These are phyloP conservation scores for Drosophila lutescens DNA, from an alignment of 2,888 invertebrate species.

Conservation along the genomic window DNA sequence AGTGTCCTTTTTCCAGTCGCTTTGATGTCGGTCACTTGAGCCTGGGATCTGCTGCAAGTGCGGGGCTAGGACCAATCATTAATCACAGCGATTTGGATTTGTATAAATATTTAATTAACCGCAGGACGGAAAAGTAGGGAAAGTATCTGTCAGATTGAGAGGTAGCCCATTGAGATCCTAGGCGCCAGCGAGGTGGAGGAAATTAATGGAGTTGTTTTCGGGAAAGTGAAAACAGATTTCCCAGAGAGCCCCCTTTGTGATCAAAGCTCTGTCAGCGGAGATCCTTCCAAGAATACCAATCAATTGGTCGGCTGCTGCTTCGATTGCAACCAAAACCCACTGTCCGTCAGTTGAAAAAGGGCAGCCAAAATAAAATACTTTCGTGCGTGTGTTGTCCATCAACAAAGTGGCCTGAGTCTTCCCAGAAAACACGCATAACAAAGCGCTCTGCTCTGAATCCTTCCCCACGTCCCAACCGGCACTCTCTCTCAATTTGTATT, in stretches of 20 bases:
- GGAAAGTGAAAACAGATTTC: conserved; percentile 6
- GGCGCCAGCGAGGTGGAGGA: conserved; percentile 28
- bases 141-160: conserved; percentile 26
- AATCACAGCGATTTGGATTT: conserved; percentile 69
- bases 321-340: conserved; percentile 30
- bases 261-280: conserved; percentile 6
- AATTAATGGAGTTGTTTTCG: conserved; percentile 38
- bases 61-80: conserved; percentile 49
- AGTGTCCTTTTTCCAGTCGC: conserved; percentile 32
- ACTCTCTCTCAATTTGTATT: conserved; percentile 70
- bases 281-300: conserved; percentile 61
- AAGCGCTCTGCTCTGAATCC: conserved; percentile 38
- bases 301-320: conserved; percentile 45
- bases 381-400: conserved; percentile 57
- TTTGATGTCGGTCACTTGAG: conserved; percentile 49
- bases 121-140: conserved; percentile 2
- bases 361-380: conserved; percentile 57
- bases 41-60: conserved; percentile 55
- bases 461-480: conserved; percentile 9
- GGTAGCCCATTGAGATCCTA: not conserved
- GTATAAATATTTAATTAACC: conserved; percentile 71
- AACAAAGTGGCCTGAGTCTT: conserved; percentile 60
- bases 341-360: conserved; percentile 40
- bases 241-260: conserved; percentile 7
- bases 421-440: conserved; percentile 57